Evolutionary conservation across 2,113 vertebrate genomes (phyloP).

Genomic region (Dipodomys spectabilis): DNA sequence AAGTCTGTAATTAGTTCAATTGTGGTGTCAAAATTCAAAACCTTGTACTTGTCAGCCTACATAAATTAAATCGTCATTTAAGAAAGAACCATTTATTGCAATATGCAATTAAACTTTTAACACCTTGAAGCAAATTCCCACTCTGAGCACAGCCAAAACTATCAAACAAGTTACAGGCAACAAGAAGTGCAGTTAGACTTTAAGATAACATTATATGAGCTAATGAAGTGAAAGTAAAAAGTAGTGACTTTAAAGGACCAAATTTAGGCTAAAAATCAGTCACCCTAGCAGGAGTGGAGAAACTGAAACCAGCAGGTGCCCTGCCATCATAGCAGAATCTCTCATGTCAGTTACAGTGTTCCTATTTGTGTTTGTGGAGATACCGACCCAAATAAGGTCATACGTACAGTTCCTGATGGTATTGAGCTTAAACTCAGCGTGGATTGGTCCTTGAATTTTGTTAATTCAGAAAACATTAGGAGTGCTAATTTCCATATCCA

Average conservation of each 20-base stretch:
- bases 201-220: constrained; percentile 39
- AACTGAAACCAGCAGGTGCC: constrained; percentile 2
- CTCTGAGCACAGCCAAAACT: background rate
- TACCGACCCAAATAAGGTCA: background rate
- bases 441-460: constrained; percentile 5
- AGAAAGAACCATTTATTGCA: constrained; percentile 53
- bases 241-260: constrained; percentile 18
- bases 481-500: background rate
- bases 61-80: constrained; percentile 47
- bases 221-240: constrained; percentile 48
- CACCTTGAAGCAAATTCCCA: constrained; percentile 49
- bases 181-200: background rate
- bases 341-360: background rate
- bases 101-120: constrained; percentile 37
- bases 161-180: constrained; percentile 19
- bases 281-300: background rate
- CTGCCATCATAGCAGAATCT: background rate
- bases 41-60: background rate
- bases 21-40: background rate
- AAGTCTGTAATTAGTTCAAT: constrained; percentile 46
- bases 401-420: background rate
- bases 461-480: constrained; percentile 36
- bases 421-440: constrained; percentile 7
- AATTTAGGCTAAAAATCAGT: constrained; percentile 27
- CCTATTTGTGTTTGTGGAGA: background rate